Evolutionary conservation across 1,140 invertebrate genomes (phyloP).

Genomic region (Aleiodes sp.): DNA sequence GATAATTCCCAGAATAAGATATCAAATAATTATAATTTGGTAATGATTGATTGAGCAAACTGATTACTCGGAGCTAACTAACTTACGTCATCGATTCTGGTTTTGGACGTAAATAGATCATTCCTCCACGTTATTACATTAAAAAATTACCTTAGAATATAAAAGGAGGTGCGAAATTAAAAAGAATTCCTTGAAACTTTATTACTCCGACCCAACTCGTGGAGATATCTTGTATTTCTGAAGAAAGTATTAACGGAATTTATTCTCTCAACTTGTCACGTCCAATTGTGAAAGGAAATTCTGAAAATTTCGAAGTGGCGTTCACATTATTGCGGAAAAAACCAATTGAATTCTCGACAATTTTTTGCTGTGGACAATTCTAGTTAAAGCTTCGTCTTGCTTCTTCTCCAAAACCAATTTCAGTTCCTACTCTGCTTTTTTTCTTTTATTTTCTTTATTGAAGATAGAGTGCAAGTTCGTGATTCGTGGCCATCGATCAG

Average conservation of each 20-base stretch:
- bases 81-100: too few species aligned
- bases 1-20: too few species aligned
- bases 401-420: background rate
- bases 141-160: background rate
- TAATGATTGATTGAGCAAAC: too few species aligned
- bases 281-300: background rate
- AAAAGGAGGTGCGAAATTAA: background rate
- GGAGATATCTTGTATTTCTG: background rate
- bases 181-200: background rate
- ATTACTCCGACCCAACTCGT: background rate
- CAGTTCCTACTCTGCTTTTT: background rate
- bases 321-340: background rate
- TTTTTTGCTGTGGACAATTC: too few species aligned
- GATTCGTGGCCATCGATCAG: background rate
- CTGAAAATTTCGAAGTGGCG: background rate
- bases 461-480: background rate
- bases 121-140: too few species aligned
- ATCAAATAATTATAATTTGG: too few species aligned
- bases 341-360: background rate
- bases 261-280: background rate
- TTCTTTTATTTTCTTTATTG: background rate
- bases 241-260: conserved; percentile 6
- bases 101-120: too few species aligned
- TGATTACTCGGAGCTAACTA: too few species aligned
- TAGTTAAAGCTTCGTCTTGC: background rate